These are phyloP conservation scores for Pelodiscus sinensis DNA, from an alignment of 2,113 vertebrate species.

Conservation along the genomic window DNA sequence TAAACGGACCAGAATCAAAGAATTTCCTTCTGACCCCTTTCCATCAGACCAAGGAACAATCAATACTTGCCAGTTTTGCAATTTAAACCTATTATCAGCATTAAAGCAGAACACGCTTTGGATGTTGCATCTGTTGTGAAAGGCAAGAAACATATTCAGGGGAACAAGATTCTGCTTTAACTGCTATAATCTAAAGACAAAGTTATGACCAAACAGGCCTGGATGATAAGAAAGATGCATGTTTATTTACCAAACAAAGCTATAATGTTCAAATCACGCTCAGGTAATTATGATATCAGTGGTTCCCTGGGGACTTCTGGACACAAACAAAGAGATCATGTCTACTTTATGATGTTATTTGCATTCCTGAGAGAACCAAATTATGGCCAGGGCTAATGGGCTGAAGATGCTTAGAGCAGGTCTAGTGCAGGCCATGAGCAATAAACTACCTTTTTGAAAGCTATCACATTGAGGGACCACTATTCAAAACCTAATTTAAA, in stretches of 20 bases:
- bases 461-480: conserved; percentile 63
- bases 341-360: background rate
- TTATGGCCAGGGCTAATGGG: conserved; percentile 71
- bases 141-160: accelerated
- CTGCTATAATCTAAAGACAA: background rate
- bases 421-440: conserved; percentile 57
- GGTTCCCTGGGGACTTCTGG: conserved; percentile 33
- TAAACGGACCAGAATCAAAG: background rate
- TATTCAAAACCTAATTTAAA: conserved; percentile 77
- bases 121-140: background rate
- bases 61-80: background rate
- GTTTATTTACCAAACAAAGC: conserved; percentile 4
- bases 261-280: conserved; percentile 3
- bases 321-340: conserved; percentile 50
- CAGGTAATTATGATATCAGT: conserved; percentile 62
- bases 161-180: background rate
- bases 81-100: background rate
- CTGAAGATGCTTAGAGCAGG: conserved; percentile 61
- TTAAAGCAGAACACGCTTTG: background rate
- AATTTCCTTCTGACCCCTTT: background rate
- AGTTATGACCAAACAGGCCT: background rate
- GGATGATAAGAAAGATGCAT: background rate
- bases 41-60: background rate
- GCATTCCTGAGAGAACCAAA: conserved; percentile 65
- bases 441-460: conserved; percentile 69